A percentile compares a stretch with the other conserved stretches of the same genome.
These are phyloP conservation scores for Halichondria panicea DNA, from an alignment of 37 sponge, comb jelly and placozoan species.

Conservation along the genomic window DNA sequence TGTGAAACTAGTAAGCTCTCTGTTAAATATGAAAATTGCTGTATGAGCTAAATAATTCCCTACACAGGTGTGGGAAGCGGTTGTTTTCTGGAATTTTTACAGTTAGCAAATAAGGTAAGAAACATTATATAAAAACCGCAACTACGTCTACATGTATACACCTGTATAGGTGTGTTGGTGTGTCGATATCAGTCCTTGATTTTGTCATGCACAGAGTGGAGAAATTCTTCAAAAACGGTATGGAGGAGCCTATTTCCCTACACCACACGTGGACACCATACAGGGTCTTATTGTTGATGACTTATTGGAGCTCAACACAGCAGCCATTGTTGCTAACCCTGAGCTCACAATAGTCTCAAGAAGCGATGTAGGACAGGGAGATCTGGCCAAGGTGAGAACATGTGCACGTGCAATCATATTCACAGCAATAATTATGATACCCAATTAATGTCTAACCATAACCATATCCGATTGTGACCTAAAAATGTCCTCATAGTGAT, in stretches of 20 bases:
- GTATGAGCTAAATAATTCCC: not conserved
- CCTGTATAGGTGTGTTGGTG: no score
- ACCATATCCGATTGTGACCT: not conserved
- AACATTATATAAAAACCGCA: not conserved
- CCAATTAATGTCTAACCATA: not conserved
- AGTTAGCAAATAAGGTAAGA: conserved; percentile 14
- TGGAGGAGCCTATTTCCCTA: conserved; percentile 5
- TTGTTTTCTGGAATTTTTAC: conserved; percentile 19
- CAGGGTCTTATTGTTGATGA: not conserved
- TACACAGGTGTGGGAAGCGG: not conserved
- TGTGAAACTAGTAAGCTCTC: not conserved
- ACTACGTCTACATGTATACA: not conserved
- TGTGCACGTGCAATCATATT: not conserved
- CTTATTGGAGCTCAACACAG: conserved; percentile 2
- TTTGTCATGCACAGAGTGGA: not conserved
- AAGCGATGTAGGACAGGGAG: conserved; percentile 8
- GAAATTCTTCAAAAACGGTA: not conserved
- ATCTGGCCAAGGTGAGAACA: conserved; percentile 18
- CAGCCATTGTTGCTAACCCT: not conserved
- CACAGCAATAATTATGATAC: not conserved
- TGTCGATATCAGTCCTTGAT: no score
- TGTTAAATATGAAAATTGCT: not conserved
- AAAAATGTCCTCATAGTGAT: not conserved
- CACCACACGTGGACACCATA: not conserved
- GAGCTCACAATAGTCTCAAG: not conserved